Base-by-base conservation (phyloP, 2,888 invertebrate species). In the Papilio elwesi region DNA sequence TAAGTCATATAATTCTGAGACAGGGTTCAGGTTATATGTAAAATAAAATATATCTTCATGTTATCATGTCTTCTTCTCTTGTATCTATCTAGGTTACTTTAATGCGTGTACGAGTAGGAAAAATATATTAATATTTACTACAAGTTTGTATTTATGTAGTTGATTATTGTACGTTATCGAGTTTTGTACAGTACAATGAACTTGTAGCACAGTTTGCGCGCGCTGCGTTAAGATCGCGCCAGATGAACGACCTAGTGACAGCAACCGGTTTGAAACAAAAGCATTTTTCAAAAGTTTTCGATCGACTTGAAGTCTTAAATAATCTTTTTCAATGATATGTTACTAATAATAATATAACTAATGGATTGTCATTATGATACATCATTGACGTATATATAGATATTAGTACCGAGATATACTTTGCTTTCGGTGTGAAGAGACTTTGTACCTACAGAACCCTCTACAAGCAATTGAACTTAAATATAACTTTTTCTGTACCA, bases 161-260 rank as follows among this genome's bases (percentile, higher is more conserved):
- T 55, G 47, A 49, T 48, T 55, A 55, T 47, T 11, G 8, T 12
- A 11, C 16, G 10, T 65, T 55, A 64, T 63, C 63, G 38, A 53
- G 43, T 36, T 68, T 62, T 15, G 47, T 26, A 52, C 13, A 64
- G 68, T 68, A 63, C 64, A 64, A 57, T 72, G 68, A 68, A 68
- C 68, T 72, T 68, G 66, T 64, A 49, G 52, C 64, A 64, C 15
- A 68, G 13, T 68, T 55, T 53, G 15, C 15, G 13, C 10, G 48
- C 15, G n/a, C 4, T 15, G 12, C 15, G 52, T 67, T 53, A 63
- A 63, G 63, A 43, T 59, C 55, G 10, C 59, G 38, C 51, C 43
- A 59, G 66, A 52, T 66, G 16, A 43, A 71, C 59, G 66, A 71
- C 66, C 66, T 36, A 51, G 47, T 59, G 36, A 52, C 43, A 15